phyloP scores from a whole-genome alignment of 2,888 invertebrate species.

The Caenorhabditis imperialis region DNA sequence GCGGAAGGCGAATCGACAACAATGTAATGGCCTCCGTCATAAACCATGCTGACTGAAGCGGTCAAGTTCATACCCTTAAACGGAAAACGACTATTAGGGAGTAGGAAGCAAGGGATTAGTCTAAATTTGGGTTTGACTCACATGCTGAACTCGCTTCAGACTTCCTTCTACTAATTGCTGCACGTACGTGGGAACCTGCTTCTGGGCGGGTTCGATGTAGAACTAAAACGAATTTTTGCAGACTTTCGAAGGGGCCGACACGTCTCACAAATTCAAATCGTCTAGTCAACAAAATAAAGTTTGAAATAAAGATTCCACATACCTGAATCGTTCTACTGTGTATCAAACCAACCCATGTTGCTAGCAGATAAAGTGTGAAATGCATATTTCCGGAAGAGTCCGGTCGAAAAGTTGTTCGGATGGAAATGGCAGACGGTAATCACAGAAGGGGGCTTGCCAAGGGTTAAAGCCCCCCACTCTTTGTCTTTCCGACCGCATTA shows the following conservation, averaged over 20 bases:
- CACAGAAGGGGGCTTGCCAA: slow-evolving; percentile 16
- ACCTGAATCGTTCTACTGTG: slow-evolving; percentile 52
- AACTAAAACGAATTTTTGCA: slow-evolving; percentile 55
- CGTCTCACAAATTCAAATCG: slow-evolving; percentile 29
- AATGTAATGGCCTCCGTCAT: slow-evolving; percentile 71
- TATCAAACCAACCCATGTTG: slow-evolving; percentile 21
- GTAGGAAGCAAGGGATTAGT: background rate
- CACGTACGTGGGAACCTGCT: slow-evolving; percentile 62
- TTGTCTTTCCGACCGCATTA: slow-evolving; percentile 44
- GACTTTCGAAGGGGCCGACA: slow-evolving; percentile 3
- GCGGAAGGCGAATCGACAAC: slow-evolving; percentile 74
- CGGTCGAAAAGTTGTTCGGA: slow-evolving; percentile 42
- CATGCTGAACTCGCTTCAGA: slow-evolving; percentile 60
- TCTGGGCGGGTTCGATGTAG: slow-evolving; percentile 64
- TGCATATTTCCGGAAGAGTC: slow-evolving; percentile 43
- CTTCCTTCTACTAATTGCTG: slow-evolving; percentile 65
- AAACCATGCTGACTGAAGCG: slow-evolving; percentile 70
- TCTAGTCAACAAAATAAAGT: no score
- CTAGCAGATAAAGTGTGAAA: slow-evolving; percentile 1
- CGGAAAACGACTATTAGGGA: slow-evolving; percentile 27
- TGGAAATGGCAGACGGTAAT: slow-evolving; percentile 30
- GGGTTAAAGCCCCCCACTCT: slow-evolving; percentile 43
- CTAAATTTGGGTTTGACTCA: slow-evolving; percentile 47
- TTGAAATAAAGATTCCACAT: slow-evolving; percentile 15
- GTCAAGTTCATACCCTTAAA: slow-evolving; percentile 63